Base-by-base conservation (phyloP, 2,888 invertebrate genomes). In the Pollenia griseotomentosa region DNA sequence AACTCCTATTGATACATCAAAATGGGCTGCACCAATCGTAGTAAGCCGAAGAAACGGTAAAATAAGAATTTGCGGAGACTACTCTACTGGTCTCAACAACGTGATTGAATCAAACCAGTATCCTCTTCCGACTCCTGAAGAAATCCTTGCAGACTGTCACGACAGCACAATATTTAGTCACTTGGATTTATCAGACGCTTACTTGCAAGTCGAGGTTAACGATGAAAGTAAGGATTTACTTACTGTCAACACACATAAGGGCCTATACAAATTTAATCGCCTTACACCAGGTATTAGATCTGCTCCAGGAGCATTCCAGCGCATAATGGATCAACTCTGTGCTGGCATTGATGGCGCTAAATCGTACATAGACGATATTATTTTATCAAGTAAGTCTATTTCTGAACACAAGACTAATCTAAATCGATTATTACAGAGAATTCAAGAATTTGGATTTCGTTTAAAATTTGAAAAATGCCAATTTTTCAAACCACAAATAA, bases 51-150 rank as follows among this genome's bases (percentile, higher is more conserved):
- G 85, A 16, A 89, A 86, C 79, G 88, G 87, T 1, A 74, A 77
- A 33, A 87, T 88, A 0, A 44, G 89, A 53, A 88, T 90, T 10
- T 90, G 89, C 65, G 88, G 78, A 11, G 89, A 89, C 66, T 90
- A 87, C 12, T 89, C 88, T 19, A 88, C 89, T 9, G 88, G 88
- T 55, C 46, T 90, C 0, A 89, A 88, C 57, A 75, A 70, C 16
- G 82, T 81, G 1, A 44, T 89, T 14, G 88, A 89, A 84, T 57
- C 88, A 10, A 85, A 90, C 66, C 75, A 86, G 51, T 89, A 84
- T 78, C 88, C 88, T 16, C 74, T 65, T 23, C 59, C 73, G 11
- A 73, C 73, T 9, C 74, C 74, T 4, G 61, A 74, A 9, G 59
- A 74, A 12, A 65, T 65, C n/a, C 12, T 75, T 63, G 51, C 63